phyloP scores from a whole-genome alignment of 1,140 invertebrate species.

The Onthophagus taurus region DNA sequence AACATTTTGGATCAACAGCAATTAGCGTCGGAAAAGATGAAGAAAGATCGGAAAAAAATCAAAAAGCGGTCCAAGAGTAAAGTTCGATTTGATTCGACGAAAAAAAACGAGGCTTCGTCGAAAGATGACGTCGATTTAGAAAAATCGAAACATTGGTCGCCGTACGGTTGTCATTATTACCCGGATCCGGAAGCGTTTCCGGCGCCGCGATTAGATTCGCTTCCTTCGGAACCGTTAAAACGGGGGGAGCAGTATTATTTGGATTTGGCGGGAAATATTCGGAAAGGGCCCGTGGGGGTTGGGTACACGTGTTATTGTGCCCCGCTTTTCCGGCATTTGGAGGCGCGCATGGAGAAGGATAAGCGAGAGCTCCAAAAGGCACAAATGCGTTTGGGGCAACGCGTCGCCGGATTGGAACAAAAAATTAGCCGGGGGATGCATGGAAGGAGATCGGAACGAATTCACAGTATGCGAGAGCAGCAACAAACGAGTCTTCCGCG shows the following conservation, averaged over 20 bases:
- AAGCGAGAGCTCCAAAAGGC: conserved; percentile 76
- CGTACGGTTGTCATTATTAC: conserved; percentile 84
- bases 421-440: conserved; percentile 51
- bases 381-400: conserved; percentile 68
- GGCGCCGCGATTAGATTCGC: conserved; percentile 69
- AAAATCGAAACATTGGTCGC: conserved; percentile 58
- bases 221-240: conserved; percentile 75
- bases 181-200: conserved; percentile 75
- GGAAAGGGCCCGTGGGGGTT: conserved; percentile 86
- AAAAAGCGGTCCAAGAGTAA: conserved; percentile 37
- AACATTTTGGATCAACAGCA: conserved; percentile 34
- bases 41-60: conserved; percentile 39
- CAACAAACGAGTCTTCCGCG: conserved; percentile 48
- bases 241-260: conserved; percentile 90
- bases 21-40: no score
- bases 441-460: conserved; percentile 49
- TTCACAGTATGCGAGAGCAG: conserved; percentile 44
- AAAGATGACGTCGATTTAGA: conserved; percentile 28
- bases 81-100: conserved; percentile 37
- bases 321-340: conserved; percentile 77
- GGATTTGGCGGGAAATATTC: conserved; percentile 91
- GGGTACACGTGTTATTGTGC: conserved; percentile 68
- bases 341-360: conserved; percentile 74
- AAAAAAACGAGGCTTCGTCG: conserved; percentile 16
- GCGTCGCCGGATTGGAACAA: conserved; percentile 68